A percentile compares a stretch with the other conserved stretches of the same genome.
Evolutionary conservation across 2,113 vertebrate genomes (phyloP).

Genomic region (Serinus canaria): DNA sequence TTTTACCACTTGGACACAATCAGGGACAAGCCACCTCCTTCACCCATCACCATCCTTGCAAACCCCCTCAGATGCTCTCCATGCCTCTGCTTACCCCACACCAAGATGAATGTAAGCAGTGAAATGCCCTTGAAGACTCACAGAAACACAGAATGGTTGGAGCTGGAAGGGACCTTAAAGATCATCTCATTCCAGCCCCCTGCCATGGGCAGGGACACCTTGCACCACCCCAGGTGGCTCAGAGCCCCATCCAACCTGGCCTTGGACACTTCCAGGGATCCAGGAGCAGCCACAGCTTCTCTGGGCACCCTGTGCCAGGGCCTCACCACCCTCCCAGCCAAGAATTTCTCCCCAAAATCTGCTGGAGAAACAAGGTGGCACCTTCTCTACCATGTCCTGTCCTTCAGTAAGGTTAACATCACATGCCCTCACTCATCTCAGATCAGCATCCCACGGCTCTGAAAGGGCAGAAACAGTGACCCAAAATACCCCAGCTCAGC

Average conservation of each 20-base stretch:
- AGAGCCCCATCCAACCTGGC: fast-evolving
- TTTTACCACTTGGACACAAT: neutral
- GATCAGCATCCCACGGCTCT: neutral
- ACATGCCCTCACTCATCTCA: neutral
- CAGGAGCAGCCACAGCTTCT: neutral
- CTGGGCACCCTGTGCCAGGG: neutral
- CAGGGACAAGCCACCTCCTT: neutral
- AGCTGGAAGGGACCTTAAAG: neutral
- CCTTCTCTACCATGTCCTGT: neutral
- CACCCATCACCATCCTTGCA: neutral
- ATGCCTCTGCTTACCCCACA: neutral
- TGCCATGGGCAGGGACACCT: neutral
- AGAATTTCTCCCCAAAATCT: neutral
- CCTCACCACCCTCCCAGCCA: fast-evolving
- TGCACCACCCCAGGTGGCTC: fast-evolving
- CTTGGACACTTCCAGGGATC: neutral
- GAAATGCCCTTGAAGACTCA: neutral
- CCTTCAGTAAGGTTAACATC: neutral
- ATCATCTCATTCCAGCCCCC: neutral
- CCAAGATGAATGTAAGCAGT: neutral
- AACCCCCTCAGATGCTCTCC: fast-evolving
- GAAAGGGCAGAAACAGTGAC: neutral
- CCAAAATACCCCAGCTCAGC: neutral
- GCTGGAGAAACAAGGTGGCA: neutral
- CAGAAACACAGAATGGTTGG: neutral